Conservation (phyloP, 92 coral and sea anemone species). For the Zoanthus sansibaricus region DNA sequence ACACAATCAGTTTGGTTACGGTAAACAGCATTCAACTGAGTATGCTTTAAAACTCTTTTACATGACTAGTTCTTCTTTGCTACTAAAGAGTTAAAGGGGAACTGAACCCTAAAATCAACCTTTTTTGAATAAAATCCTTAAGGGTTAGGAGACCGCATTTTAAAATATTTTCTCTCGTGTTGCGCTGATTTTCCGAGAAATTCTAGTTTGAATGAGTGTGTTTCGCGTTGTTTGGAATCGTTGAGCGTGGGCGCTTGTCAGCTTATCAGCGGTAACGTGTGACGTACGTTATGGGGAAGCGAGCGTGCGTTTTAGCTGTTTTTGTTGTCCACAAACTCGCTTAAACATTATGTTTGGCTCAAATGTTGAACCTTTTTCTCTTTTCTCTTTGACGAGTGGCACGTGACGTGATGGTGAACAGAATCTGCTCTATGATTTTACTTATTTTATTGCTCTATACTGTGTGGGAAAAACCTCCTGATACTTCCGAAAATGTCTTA, state of each 20-base stretch:
- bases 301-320: neutral
- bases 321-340: conserved; percentile 8
- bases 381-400: too few relatives aligned
- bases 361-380: conserved; percentile 3
- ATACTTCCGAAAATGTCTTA: neutral
- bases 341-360: neutral
- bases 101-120: conserved; percentile 1
- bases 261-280: conserved; percentile 28
- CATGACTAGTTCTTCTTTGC: too few relatives aligned
- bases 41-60: too few relatives aligned
- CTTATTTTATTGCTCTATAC: conserved; percentile 10
- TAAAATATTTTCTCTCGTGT: conserved; percentile 5
- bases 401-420: too few relatives aligned
- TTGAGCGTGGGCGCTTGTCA: conserved; percentile 36
- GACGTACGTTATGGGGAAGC: conserved; percentile 35
- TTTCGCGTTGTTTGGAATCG: neutral
- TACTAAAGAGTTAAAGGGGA: too few relatives aligned
- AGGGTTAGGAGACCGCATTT: neutral
- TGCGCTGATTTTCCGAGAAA: conserved; percentile 29
- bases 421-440: conserved; percentile 12
- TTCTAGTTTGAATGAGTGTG: conserved; percentile 2
- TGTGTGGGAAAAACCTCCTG: neutral
- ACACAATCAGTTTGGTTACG: too few relatives aligned
- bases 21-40: too few relatives aligned
- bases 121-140: conserved; percentile 16